These are phyloP conservation scores for Parambassis ranga DNA, from an alignment of 2,797 vertebrate species.

Conservation along the genomic window DNA sequence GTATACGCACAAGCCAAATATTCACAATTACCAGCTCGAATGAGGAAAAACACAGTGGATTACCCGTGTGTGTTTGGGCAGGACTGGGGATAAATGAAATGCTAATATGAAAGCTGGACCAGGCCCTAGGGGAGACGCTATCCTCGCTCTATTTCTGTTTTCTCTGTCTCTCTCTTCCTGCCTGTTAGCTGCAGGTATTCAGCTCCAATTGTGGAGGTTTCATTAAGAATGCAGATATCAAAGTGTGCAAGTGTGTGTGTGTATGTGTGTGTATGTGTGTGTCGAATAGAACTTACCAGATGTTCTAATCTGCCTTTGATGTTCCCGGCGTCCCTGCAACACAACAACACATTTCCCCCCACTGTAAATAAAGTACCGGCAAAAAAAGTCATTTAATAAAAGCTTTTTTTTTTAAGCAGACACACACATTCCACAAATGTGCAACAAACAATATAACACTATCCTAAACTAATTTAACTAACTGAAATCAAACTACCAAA, in stretches of 20 bases:
- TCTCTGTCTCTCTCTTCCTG: conserved; percentile 21
- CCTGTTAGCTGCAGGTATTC: conserved; percentile 76
- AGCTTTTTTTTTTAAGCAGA: background rate
- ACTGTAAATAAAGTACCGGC: conserved; percentile 81
- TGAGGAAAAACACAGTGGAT: background rate
- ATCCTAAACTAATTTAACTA: background rate
- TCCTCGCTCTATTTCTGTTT: conserved; percentile 34
- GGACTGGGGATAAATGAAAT: conserved; percentile 39
- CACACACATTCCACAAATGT: no score
- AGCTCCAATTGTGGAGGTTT: conserved; percentile 87
- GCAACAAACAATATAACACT: conserved; percentile 1
- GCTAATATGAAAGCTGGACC: conserved; percentile 44
- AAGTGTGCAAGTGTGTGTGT: conserved; percentile 65
- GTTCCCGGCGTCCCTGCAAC: conserved; percentile 90
- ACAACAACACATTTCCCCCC: conserved; percentile 90
- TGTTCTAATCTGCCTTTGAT: conserved; percentile 97
- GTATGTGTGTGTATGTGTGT: conserved; percentile 20
- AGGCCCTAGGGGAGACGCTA: conserved; percentile 23
- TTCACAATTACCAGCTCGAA: background rate
- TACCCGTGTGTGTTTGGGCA: conserved; percentile 12
- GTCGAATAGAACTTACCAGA: conserved; percentile 94
- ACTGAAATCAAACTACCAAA: background rate
- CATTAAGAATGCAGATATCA: conserved; percentile 93
- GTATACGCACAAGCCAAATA: conserved; percentile 4
- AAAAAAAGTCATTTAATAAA: conserved; percentile 42